Conservation (phyloP, 2,113 vertebrate species). For the Hipposideros armiger region DNA sequence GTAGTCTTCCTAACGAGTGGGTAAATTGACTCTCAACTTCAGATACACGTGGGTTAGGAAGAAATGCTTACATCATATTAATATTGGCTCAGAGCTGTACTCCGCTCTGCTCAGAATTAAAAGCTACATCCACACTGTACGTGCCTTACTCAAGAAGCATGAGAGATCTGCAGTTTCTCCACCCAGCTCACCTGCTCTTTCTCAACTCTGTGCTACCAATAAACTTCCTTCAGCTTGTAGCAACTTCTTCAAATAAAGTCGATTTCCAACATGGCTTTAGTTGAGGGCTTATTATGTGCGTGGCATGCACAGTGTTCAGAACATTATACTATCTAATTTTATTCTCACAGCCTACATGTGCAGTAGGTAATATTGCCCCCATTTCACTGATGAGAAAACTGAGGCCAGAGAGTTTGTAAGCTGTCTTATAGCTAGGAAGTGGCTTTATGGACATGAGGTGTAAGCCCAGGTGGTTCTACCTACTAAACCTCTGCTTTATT, state of each 20-base stretch:
- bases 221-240: neutral
- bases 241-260: neutral
- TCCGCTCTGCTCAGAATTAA: neutral
- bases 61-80: neutral
- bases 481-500: neutral
- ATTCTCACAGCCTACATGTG: neutral
- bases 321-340: neutral
- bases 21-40: neutral
- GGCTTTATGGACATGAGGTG: fast-evolving
- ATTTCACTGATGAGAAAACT: neutral
- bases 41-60: neutral
- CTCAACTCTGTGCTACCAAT: neutral
- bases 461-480: neutral
- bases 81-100: neutral
- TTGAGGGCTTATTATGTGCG: neutral
- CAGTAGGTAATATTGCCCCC: neutral
- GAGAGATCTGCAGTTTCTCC: neutral
- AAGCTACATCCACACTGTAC: fast-evolving
- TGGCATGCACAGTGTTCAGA: neutral
- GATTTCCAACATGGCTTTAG: neutral
- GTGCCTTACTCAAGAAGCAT: neutral
- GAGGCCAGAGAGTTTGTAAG: neutral
- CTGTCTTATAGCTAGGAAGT: neutral
- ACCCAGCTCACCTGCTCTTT: neutral
- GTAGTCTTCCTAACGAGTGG: neutral